A percentile compares a stretch with the other conserved stretches of the same genome.
These are phyloP conservation scores for Drosophila serrata DNA, from an alignment of 1,140 invertebrate genomes.

Conservation along the genomic window DNA sequence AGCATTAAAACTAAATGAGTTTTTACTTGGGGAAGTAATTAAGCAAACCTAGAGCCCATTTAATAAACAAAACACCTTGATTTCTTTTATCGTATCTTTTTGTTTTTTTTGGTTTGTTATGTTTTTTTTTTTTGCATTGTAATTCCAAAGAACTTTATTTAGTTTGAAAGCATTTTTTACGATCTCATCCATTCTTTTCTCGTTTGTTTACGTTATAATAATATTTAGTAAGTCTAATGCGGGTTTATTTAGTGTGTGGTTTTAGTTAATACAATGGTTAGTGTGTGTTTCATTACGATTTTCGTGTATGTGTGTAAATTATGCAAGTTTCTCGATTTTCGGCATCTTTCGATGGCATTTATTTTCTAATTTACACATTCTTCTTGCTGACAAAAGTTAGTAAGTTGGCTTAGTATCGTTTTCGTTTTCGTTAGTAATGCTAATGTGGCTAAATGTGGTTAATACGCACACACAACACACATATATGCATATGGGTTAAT, in stretches of 20 bases:
- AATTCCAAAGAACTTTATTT: conserved; percentile 85
- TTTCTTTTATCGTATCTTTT: conserved; percentile 44
- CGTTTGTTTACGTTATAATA: conserved; percentile 73
- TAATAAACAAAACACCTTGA: conserved; percentile 2
- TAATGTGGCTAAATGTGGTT: conserved; percentile 42
- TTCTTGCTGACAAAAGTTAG: conserved; percentile 23
- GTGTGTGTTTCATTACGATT: conserved; percentile 50
- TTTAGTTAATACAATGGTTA: conserved; percentile 77
- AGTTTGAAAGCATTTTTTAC: conserved; percentile 83
- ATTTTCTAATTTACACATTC: conserved; percentile 61
- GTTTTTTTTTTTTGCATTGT: conserved; percentile 56
- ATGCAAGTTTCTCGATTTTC: conserved; percentile 30
- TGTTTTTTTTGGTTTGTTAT: conserved; percentile 49
- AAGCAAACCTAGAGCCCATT: neutral
- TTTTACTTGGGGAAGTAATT: neutral
- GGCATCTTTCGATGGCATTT: conserved; percentile 22
- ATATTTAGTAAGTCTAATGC: conserved; percentile 81
- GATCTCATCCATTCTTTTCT: conserved; percentile 56
- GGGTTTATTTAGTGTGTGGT: conserved; percentile 44
- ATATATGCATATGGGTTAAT: conserved; percentile 54
- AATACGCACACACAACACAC: conserved; percentile 29
- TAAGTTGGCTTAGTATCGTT: conserved; percentile 25
- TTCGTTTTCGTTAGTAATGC: conserved; percentile 22
- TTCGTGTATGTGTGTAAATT: conserved; percentile 53
- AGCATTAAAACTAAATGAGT: neutral